Base-by-base conservation (phyloP, 1,140 invertebrate species). In the Anastrepha ludens region DNA sequence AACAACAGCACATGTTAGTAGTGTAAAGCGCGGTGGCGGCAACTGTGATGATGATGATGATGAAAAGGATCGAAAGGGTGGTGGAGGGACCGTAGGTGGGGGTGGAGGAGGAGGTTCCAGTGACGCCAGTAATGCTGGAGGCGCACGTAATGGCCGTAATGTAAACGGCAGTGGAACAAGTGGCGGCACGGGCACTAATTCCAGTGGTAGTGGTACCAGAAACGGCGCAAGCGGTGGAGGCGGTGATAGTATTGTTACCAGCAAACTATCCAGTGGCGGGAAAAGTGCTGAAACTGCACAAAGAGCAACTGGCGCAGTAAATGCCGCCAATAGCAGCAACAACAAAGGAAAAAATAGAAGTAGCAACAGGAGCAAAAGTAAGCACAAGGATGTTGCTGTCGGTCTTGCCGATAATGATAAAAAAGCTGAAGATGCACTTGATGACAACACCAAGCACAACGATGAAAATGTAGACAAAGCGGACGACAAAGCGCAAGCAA, bases 11-110 rank as follows among this genome's bases (percentile, higher is more conserved):
- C 4, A 47, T 55, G 47, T 81, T 29, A 47, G 47, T 4, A 20
- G 74, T 6, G 74, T 55, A 55, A 81, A 81, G n/a, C 74, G 94
- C 92, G 94, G 94, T n/a, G n/a, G n/a, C 62, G 74, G 88, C 86
- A 89, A 88, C 74, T 88, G 44, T 44, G 62, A 74, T 74, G 50
- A 87, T 39, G 50, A 59, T 20, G 65, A 87, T 20, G 65, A 86
- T 67, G 86, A 41, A n/a, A 17, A 86, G 7, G 17, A 50, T 17
- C 15, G 90, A 47, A 91, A 90, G 50, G 88, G 89, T 67, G 91
- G 90, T 15, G 89, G 88, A 8, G 39, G 78, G 17, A 47, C 86
- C 39, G n/a, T 60, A n/a, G 9, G 65, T 85, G 39, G 70, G 74
- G 81, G 88, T 47, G 87, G 86, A 90, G 89, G 92, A 70, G 88